These are phyloP conservation scores for Sipunculus nudus DNA, from an alignment of 2,888 invertebrate genomes.

Conservation along the genomic window DNA sequence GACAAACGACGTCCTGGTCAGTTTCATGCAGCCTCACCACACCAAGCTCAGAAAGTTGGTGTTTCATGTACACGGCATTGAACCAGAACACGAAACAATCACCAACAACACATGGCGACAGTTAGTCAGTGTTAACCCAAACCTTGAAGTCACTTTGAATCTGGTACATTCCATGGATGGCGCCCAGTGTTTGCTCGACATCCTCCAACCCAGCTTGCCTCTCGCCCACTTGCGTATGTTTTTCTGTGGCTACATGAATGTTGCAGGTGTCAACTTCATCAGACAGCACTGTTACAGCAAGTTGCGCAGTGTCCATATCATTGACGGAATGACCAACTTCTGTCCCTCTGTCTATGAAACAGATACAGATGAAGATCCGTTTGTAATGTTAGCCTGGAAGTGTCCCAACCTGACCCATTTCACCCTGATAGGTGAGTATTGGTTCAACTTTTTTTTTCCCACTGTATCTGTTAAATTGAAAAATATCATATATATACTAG, in stretches of 20 bases:
- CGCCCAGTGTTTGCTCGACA: conserved; percentile 71
- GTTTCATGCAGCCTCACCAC: conserved; percentile 45
- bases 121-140: conserved; percentile 70
- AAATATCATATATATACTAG: too few relatives aligned
- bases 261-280: conserved; percentile 71
- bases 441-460: too few relatives aligned
- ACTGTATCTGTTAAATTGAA: too few relatives aligned
- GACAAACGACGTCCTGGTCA: conserved; percentile 53
- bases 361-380: conserved; percentile 68
- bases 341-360: conserved; percentile 14
- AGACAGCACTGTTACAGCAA: conserved; percentile 65
- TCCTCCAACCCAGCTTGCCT: conserved; percentile 77
- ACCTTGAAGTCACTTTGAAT: conserved; percentile 73
- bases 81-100: conserved; percentile 74
- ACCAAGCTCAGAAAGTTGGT: conserved; percentile 69
- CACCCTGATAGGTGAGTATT: conserved; percentile 69
- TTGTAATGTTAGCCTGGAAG: conserved; percentile 76
- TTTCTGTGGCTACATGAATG: conserved; percentile 76
- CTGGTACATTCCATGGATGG: conserved; percentile 78
- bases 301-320: conserved; percentile 73
- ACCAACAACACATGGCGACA: conserved; percentile 74
- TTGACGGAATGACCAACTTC: conserved; percentile 69
- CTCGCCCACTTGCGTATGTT: conserved; percentile 78
- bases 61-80: conserved; percentile 77
- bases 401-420: conserved; percentile 73